A percentile compares a stretch with the other conserved stretches of the same genome.
Conservation (phyloP, 2,113 vertebrate genomes). For the Sphyrna mokarran region DNA sequence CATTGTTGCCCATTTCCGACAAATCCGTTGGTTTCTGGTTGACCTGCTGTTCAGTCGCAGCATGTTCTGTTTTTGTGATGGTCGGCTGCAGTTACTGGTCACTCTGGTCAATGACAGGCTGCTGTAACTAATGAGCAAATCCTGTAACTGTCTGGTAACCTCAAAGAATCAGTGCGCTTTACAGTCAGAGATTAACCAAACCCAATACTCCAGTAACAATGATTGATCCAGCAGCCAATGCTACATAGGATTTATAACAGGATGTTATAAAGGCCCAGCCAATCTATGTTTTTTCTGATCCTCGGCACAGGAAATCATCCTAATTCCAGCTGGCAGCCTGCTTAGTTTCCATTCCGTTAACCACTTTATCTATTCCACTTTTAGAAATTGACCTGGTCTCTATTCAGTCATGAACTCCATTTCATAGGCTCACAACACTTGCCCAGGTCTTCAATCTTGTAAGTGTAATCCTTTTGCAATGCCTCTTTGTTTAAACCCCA, state of each 20-base stretch:
- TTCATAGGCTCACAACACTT: background rate
- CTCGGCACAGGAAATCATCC: background rate
- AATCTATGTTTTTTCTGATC: background rate
- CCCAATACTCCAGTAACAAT: background rate
- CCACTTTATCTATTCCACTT: background rate
- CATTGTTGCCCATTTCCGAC: background rate
- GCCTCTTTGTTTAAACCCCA: background rate
- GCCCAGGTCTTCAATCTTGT: background rate
- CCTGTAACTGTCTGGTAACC: background rate
- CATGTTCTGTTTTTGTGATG: background rate
- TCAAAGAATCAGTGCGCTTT: background rate
- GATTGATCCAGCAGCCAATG: constrained; percentile 6
- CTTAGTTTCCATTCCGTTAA: background rate
- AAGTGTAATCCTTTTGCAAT: background rate
- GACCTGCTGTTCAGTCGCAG: background rate
- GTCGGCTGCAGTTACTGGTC: background rate
- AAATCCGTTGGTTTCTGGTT: background rate
- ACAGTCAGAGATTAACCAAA: constrained; percentile 8
- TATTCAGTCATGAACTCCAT: background rate
- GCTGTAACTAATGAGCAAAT: background rate
- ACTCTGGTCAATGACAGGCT: background rate
- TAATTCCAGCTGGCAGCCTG: background rate
- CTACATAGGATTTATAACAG: background rate
- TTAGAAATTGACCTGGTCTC: background rate
- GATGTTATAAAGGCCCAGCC: background rate